Percentiles rank a stretch among this genome's conserved stretches.
Conservation (phyloP, 2,113 vertebrate species). For the Chrysemys picta region DNA sequence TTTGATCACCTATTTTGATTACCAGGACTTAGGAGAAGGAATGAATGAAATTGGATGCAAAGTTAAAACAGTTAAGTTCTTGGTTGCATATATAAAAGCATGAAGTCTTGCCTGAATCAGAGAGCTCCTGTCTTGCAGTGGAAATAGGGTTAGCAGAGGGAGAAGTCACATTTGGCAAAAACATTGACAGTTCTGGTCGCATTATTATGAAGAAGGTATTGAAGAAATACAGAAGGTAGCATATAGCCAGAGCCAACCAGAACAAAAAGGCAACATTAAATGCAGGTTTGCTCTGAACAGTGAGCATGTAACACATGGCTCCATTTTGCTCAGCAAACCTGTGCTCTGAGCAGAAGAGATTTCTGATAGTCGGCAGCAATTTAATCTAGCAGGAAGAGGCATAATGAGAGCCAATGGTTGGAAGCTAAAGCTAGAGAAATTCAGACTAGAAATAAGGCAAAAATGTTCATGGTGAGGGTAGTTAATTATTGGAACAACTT, state of each 20-base stretch:
- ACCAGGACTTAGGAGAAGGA: neutral
- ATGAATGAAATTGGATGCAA: neutral
- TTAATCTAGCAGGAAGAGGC: neutral
- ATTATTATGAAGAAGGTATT: neutral
- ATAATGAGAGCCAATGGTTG: neutral
- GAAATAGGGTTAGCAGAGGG: neutral
- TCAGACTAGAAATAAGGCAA: neutral
- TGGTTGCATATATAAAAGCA: neutral
- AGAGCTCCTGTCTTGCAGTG: neutral
- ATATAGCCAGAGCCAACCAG: neutral
- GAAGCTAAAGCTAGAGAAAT: neutral
- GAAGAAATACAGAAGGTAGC: neutral
- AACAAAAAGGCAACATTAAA: neutral
- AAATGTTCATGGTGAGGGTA: neutral
- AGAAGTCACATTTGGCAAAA: neutral
- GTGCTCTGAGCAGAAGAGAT: neutral
- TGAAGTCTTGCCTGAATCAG: neutral
- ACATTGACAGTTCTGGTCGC: neutral
- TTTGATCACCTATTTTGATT: neutral
- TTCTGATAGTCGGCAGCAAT: neutral
- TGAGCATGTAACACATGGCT: neutral
- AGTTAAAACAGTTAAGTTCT: neutral
- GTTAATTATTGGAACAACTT: neutral
- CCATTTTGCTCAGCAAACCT: neutral
- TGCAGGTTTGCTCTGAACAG: neutral